Percentiles rank a stretch among this genome's conserved stretches.
Conservation (phyloP, 2,888 invertebrate species). For the Callinectes sapidus region DNA sequence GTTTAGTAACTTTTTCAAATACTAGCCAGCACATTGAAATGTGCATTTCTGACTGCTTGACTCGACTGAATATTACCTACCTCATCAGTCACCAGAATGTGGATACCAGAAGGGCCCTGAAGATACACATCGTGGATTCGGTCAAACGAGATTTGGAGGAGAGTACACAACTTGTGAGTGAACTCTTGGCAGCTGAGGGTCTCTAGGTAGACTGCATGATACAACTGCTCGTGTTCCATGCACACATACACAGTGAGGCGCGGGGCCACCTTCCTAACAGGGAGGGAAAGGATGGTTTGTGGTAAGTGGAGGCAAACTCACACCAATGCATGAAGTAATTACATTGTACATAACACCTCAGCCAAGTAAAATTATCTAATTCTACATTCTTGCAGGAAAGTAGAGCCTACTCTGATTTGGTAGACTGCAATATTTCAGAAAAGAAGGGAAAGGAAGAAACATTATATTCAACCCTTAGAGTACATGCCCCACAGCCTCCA, state of each 20-base stretch:
- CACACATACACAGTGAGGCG: conserved; percentile 90
- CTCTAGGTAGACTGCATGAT: conserved; percentile 89
- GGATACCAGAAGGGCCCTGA: conserved; percentile 89
- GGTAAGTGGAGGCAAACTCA: not conserved
- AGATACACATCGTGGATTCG: conserved; percentile 82
- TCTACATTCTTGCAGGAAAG: too few species aligned
- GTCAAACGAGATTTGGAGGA: conserved; percentile 78
- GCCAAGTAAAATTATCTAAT: not conserved
- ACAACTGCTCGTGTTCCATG: conserved; percentile 81
- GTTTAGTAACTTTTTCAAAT: not conserved
- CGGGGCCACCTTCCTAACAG: conserved; percentile 82
- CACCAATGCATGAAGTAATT: not conserved
- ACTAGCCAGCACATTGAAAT: not conserved
- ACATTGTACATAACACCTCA: too few species aligned
- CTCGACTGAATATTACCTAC: conserved; percentile 76
- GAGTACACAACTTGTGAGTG: conserved; percentile 80
- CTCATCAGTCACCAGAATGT: conserved; percentile 89
- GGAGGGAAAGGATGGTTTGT: not conserved
- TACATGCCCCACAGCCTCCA: not conserved
- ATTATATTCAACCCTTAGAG: not conserved
- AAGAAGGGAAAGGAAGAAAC: not conserved
- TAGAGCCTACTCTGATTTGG: too few species aligned
- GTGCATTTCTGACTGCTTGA: not conserved
- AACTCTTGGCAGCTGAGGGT: conserved; percentile 83
- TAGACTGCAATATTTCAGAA: too few species aligned